Base-by-base conservation (phyloP, 2,113 vertebrate genomes). In the Oceanodroma tethys region DNA sequence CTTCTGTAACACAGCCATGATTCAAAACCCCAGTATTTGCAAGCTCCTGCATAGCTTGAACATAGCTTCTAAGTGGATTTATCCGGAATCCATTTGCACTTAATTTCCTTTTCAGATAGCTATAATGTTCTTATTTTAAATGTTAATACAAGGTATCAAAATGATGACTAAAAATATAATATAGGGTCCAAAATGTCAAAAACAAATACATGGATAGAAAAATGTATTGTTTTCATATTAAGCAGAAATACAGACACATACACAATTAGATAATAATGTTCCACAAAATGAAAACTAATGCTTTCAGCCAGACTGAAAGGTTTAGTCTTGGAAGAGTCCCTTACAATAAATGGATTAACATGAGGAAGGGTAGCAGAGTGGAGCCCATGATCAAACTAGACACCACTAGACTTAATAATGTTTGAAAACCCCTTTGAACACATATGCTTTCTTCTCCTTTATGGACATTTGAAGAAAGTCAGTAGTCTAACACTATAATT, bases 401-500 rank as follows among this genome's bases (percentile, higher is more conserved):
- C 59, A 82, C 65, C 22, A 47, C 22, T 68, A 81, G 80, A 96
- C 14, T 81, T 91, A 88, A 93, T 91, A 92, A 93, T 75, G 59
- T 90, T 96, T 97, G 34, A 58, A 95, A 94, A 96, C 53, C 32
- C 36, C 75, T 93, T 76, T 27, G 73, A 96, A 92, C 30, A 47
- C 32, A 45, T 60, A 25, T 81, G 10, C 34, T 88, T 63, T 72
- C 25, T 84, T 81, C 25, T 91, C 42, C 40, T 40, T 93, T 86
- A 60, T 45, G 42, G 72, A 62, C 10, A 90, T 94, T 88, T 97
- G 68, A 97, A 95, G 45, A 47, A 92, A 94, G 73, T 92, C 67
- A 72, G 60, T 78, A 67, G 90, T 96, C 97, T 96, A 97, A 88
- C 70, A 79, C 59, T 93, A 26, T 92, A 97, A 96, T 96, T 97